phyloP scores from a whole-genome alignment of 2,797 vertebrate genomes.

The Clarias pachynema region DNA sequence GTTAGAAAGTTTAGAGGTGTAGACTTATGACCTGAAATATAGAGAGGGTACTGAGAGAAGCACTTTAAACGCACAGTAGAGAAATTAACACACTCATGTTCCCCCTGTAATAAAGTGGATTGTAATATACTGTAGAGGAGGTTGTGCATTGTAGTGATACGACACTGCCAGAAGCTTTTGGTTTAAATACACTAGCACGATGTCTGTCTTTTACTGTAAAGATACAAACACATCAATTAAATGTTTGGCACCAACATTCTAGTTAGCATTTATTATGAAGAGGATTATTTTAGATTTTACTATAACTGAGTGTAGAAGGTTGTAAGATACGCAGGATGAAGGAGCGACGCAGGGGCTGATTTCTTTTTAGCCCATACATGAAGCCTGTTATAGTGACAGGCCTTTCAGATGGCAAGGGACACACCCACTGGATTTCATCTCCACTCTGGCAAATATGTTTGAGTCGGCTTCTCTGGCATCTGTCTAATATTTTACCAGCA shows the following conservation, averaged over 20 bases:
- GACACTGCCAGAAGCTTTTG: not conserved
- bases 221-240: not conserved
- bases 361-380: not conserved
- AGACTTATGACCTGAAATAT: constrained; percentile 73
- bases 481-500: too few relatives aligned
- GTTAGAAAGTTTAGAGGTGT: constrained; percentile 80
- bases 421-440: not conserved
- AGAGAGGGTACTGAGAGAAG: constrained; percentile 56
- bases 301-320: not conserved
- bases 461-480: too few relatives aligned
- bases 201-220: not conserved
- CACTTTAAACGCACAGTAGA: not conserved
- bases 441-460: not conserved
- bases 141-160: not conserved
- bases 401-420: not conserved
- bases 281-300: not conserved
- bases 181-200: not conserved
- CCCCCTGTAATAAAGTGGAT: not conserved
- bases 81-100: not conserved
- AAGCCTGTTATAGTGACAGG: not conserved
- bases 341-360: not conserved
- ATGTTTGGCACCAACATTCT: not conserved
- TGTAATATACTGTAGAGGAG: not conserved
- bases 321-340: not conserved
- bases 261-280: not conserved